A percentile compares a stretch with the other conserved stretches of the same genome.
phyloP scores from a whole-genome alignment of 2,888 invertebrate species.

The Sympetrum striolatum region DNA sequence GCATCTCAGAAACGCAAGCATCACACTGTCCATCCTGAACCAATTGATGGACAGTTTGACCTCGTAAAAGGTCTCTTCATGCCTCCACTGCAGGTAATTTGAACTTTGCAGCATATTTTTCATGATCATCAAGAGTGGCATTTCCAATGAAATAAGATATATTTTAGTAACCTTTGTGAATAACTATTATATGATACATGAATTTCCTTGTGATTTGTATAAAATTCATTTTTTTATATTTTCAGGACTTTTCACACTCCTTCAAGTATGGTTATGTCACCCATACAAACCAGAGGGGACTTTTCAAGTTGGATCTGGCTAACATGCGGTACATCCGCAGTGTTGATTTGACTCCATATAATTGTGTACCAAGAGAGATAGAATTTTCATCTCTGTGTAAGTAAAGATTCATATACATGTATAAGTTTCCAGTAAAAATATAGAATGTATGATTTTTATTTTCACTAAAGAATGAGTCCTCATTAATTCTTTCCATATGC shows the following conservation, averaged over 20 bases:
- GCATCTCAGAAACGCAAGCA: constrained; percentile 76
- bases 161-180: too few relatives aligned
- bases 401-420: constrained; percentile 53
- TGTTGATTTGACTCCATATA: constrained; percentile 74
- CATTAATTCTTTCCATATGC: too few relatives aligned
- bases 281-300: constrained; percentile 73
- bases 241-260: constrained; percentile 65
- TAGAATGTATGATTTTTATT: too few relatives aligned
- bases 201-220: too few relatives aligned
- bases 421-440: too few relatives aligned
- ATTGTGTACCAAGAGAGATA: constrained; percentile 74
- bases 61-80: constrained; percentile 71
- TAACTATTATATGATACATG: too few relatives aligned
- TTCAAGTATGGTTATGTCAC: constrained; percentile 78
- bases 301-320: constrained; percentile 75
- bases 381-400: constrained; percentile 76
- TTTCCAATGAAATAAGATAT: too few relatives aligned
- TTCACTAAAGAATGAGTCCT: too few relatives aligned
- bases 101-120: neutral
- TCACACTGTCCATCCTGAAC: constrained; percentile 75
- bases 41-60: constrained; percentile 78
- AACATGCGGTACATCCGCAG: constrained; percentile 75
- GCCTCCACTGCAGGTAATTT: constrained; percentile 65
- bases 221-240: constrained; percentile 28
- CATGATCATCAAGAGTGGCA: neutral